Percentiles rank a stretch among this genome's conserved stretches.
These are phyloP conservation scores for Urocolius indicus DNA, from an alignment of 2,113 vertebrate genomes.

Conservation along the genomic window DNA sequence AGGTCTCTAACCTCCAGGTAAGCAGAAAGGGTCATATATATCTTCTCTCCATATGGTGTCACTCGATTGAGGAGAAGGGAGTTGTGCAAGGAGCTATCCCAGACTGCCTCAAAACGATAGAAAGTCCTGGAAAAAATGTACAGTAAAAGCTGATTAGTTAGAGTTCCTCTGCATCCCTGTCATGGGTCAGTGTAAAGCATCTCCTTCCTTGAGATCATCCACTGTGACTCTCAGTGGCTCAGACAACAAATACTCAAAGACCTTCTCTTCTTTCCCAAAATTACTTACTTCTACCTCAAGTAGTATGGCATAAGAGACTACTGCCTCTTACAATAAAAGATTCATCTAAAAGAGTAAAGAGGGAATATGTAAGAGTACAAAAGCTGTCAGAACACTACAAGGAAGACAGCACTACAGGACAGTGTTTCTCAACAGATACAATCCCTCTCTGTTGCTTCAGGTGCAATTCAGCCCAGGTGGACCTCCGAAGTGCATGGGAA, in stretches of 20 bases:
- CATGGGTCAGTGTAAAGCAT: background rate
- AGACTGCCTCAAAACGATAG: slow-evolving; percentile 96
- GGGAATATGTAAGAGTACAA: background rate
- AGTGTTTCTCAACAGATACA: background rate
- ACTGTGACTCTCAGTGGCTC: background rate
- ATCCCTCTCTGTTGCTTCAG: background rate
- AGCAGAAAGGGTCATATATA: slow-evolving; percentile 97
- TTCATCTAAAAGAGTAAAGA: background rate
- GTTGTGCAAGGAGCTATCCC: slow-evolving; percentile 98
- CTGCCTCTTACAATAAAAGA: background rate
- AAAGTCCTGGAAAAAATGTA: slow-evolving; percentile 84
- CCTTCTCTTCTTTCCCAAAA: background rate
- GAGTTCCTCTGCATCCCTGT: background rate
- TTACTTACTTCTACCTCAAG: background rate
- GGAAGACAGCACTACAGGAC: background rate
- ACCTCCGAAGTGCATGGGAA: background rate
- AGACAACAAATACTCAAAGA: background rate
- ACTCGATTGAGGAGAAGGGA: slow-evolving; percentile 96
- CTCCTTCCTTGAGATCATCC: background rate
- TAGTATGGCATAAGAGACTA: background rate
- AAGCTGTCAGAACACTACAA: background rate
- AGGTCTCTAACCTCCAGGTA: slow-evolving; percentile 90
- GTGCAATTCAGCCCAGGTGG: background rate
- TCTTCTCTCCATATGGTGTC: slow-evolving; percentile 96
- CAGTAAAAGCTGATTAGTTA: background rate